These are phyloP conservation scores for Semotilus atromaculatus DNA, from an alignment of 2,797 vertebrate genomes.

Conservation along the genomic window DNA sequence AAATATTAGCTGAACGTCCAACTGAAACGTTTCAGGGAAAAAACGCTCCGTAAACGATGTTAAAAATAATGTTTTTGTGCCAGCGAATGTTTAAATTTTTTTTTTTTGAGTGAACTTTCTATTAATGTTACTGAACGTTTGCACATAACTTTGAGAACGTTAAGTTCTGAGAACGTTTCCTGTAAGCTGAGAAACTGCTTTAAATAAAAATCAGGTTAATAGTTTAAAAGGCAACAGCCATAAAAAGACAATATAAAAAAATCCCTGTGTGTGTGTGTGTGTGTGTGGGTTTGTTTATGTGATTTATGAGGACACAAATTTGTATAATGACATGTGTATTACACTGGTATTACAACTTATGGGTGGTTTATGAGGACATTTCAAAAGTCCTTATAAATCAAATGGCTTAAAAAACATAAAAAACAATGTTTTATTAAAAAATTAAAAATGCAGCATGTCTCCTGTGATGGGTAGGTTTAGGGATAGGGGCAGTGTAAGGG, in stretches of 20 bases:
- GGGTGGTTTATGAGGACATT: too few relatives aligned
- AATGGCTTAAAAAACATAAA: too few relatives aligned
- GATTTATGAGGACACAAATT: too few relatives aligned
- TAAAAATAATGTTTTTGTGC: not conserved
- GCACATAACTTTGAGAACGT: not conserved
- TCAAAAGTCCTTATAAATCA: too few relatives aligned
- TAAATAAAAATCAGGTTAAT: not conserved
- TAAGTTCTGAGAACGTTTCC: not conserved
- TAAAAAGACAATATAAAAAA: too few relatives aligned
- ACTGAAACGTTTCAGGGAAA: not conserved
- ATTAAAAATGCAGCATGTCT: too few relatives aligned
- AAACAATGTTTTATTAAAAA: too few relatives aligned
- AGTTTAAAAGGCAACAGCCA: not conserved
- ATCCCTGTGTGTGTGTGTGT: not conserved
- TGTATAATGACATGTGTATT: too few relatives aligned
- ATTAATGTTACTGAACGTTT: not conserved
- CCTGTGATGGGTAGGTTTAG: too few relatives aligned
- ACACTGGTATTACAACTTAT: too few relatives aligned
- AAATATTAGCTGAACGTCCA: not conserved
- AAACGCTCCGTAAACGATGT: not conserved
- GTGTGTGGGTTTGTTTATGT: constrained; percentile 61
- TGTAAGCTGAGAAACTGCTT: not conserved
- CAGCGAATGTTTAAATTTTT: not conserved
- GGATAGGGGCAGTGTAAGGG: too few relatives aligned
- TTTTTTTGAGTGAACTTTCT: not conserved